Conservation (phyloP, 2,113 vertebrate genomes). For the Barnardius zonarius region DNA sequence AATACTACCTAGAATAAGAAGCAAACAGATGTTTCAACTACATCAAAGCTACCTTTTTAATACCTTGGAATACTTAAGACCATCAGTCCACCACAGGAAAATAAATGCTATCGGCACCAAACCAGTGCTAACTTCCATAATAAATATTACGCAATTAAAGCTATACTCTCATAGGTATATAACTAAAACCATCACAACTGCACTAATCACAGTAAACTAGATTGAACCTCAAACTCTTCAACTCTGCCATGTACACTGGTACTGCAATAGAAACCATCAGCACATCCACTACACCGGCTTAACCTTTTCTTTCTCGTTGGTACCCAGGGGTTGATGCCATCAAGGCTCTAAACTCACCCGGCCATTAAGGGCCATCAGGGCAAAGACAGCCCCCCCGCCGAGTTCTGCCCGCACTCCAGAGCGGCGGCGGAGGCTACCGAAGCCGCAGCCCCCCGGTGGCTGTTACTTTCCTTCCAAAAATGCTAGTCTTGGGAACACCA, state of each 20-base stretch:
- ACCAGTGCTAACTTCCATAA: neutral
- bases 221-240: accelerated
- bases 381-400: too few species aligned
- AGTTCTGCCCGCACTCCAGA: neutral
- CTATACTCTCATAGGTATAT: neutral
- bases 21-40: neutral
- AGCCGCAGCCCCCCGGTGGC: too few species aligned
- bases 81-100: neutral
- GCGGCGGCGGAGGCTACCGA: too few species aligned
- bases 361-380: accelerated
- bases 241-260: accelerated
- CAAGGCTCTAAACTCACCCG: accelerated
- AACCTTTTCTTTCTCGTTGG: neutral
- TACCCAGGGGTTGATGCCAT: accelerated
- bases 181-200: conserved; percentile 1
- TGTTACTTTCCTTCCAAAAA: accelerated
- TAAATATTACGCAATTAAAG: neutral
- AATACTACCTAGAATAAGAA: neutral
- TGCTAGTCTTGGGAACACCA: accelerated
- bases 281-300: accelerated
- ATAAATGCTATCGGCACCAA: neutral
- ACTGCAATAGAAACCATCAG: neutral
- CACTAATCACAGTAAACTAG: neutral
- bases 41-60: neutral
- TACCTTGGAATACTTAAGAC: neutral